Percentiles rank a stretch among this genome's conserved stretches.
These are phyloP conservation scores for Suillia variegata DNA, from an alignment of 2,888 invertebrate genomes.

Conservation along the genomic window DNA sequence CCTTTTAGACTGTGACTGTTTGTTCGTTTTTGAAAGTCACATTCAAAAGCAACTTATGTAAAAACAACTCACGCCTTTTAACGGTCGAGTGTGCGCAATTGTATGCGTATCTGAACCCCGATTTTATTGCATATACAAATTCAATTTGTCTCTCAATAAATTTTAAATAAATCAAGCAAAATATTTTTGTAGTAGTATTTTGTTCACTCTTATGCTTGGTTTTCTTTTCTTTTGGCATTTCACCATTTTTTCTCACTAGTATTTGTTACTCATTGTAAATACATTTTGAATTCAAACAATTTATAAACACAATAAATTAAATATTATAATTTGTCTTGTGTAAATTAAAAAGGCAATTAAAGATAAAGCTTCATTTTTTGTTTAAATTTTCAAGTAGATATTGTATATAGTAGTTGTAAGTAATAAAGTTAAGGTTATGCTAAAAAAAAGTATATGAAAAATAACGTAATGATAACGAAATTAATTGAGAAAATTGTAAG, in stretches of 20 bases:
- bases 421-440: background rate
- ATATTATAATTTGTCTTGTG: too few relatives aligned
- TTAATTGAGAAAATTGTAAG: too few relatives aligned
- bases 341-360: slow-evolving; percentile 15
- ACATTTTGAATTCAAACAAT: slow-evolving; percentile 13
- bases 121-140: background rate
- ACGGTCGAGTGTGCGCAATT: too few relatives aligned
- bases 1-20: too few relatives aligned
- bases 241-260: slow-evolving; percentile 12
- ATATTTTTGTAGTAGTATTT: background rate
- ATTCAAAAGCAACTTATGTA: too few relatives aligned
- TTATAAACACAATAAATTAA: background rate
- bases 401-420: background rate
- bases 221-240: slow-evolving; percentile 1
- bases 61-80: too few relatives aligned
- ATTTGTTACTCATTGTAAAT: slow-evolving; percentile 35
- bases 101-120: background rate
- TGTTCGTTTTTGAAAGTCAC: too few relatives aligned
- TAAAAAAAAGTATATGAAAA: too few relatives aligned
- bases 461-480: background rate
- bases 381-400: slow-evolving; percentile 2
- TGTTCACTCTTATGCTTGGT: background rate
- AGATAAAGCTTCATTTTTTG: background rate
- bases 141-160: background rate
- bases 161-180: background rate